Conservation (phyloP, 2,113 vertebrate species). For the Odontophorus gujanensis region DNA sequence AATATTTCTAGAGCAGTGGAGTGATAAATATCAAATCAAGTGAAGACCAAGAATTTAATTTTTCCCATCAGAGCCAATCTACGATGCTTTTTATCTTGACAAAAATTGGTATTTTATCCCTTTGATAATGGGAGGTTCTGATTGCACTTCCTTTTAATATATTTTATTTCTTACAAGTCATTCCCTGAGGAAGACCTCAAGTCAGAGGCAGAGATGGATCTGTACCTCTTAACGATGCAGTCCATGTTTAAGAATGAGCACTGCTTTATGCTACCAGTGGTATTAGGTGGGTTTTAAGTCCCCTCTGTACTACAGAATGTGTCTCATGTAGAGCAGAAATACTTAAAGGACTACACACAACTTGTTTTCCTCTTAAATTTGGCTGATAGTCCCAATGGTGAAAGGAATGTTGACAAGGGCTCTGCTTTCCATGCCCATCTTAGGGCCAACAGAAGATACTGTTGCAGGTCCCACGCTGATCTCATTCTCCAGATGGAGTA, state of each 20-base stretch:
- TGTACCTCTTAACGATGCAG: constrained; percentile 28
- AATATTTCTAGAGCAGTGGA: constrained; percentile 65
- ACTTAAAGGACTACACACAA: neutral
- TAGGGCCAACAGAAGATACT: neutral
- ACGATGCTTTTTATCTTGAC: constrained; percentile 72
- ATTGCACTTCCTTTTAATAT: constrained; percentile 69
- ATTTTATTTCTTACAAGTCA: constrained; percentile 37
- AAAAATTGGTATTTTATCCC: constrained; percentile 78
- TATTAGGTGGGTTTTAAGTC: neutral
- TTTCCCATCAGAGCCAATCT: constrained; percentile 71
- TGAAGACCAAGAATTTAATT: constrained; percentile 72
- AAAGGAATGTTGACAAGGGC: neutral
- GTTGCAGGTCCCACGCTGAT: neutral
- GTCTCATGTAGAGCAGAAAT: neutral
- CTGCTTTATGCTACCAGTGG: constrained; percentile 14
- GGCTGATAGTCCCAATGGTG: neutral
- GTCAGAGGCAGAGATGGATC: constrained; percentile 44
- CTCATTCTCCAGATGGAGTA: neutral
- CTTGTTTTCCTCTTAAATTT: neutral
- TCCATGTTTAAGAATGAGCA: constrained; percentile 5
- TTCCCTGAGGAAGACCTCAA: constrained; percentile 54
- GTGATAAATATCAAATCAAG: constrained; percentile 78
- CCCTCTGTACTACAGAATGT: neutral
- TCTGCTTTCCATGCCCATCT: neutral
- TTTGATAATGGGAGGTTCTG: constrained; percentile 72